Evolutionary conservation across 2,888 invertebrate genomes (phyloP), one percentile per base, ranked within the genome.

Genomic region (Copidosoma aretas): DNA sequence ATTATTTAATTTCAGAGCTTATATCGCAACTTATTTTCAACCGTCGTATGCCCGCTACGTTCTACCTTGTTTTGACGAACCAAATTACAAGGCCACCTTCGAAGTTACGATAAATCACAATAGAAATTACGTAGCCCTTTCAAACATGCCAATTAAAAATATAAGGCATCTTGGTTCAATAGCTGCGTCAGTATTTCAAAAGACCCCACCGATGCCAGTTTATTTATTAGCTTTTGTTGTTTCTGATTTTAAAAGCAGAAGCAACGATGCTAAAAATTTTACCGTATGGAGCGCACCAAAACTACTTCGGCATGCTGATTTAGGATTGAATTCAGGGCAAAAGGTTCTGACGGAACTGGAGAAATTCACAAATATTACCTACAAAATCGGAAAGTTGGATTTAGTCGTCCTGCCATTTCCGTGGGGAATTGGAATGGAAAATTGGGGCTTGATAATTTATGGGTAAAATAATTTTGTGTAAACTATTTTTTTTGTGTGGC

Each of bases 31-130:
- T 0, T 93, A 94, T 77, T 93, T 94, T 79, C 91, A 93, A 71
- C 90, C 93, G 0, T 90, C 90, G 0, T 90, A 92, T 77, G 93
- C 93, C 0, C 87, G 93, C 49, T 87, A 90, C 77, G 94, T 92
- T 0, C 95, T 94, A 79, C 94, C 94, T 12, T 94, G 94, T 81
- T 93, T 93, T 77, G 95, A 95, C 77, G 94, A 95, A 74, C 94
- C 94, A 1, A 86, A 87, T n/a, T 91, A 91, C 79, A 94, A 94
- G 80, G 92, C 94, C 0, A 88, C 84, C 43, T 95, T 94, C 73
- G 87, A 87, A 10, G 87, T 95, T 32, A 89, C 87, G 62, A 87
- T 95, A 60, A 86, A 86, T 10, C 87, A 91, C 75, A 86, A 88
- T 25, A 67, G 73, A 0, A 82, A 83, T 66, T 88, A 87, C 77